Conservation (phyloP, 2,113 vertebrate genomes). For the Pyrgilauda ruficollis region DNA sequence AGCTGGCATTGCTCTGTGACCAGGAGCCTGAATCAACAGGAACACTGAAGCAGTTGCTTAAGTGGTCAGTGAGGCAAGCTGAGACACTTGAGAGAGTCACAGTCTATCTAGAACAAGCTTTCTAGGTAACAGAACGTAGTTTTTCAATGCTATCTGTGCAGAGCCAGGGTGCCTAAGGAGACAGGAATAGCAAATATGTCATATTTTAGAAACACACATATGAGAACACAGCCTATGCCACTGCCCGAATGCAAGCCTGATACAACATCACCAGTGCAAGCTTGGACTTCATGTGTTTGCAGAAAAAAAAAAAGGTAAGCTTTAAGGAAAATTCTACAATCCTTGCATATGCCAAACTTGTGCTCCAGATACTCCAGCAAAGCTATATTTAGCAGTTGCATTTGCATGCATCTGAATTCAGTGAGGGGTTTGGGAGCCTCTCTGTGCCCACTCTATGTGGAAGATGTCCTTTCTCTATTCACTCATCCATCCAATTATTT, state of each 20-base stretch:
- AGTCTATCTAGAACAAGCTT: background rate
- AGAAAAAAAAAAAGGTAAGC: background rate
- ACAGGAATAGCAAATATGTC: background rate
- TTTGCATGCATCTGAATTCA: background rate
- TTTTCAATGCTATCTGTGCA: background rate
- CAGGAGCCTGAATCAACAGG: background rate
- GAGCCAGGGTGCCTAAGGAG: background rate
- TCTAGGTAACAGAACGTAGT: background rate
- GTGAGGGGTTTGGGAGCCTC: fast-evolving
- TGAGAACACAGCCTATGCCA: fast-evolving
- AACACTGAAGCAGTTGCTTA: background rate
- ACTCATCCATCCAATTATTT: background rate
- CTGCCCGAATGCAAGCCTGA: background rate
- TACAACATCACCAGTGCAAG: background rate
- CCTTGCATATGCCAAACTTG: background rate
- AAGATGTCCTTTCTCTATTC: background rate
- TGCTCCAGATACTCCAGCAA: background rate
- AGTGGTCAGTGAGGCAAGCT: background rate
- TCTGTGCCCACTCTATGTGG: background rate
- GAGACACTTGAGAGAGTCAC: background rate
- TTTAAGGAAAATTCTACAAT: background rate
- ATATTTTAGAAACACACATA: fast-evolving
- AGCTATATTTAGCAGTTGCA: background rate
- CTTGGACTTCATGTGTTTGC: background rate
- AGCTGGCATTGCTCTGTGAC: background rate